Base-by-base conservation (phyloP, 2,888 invertebrate species). In the Apotomis turbidana region DNA sequence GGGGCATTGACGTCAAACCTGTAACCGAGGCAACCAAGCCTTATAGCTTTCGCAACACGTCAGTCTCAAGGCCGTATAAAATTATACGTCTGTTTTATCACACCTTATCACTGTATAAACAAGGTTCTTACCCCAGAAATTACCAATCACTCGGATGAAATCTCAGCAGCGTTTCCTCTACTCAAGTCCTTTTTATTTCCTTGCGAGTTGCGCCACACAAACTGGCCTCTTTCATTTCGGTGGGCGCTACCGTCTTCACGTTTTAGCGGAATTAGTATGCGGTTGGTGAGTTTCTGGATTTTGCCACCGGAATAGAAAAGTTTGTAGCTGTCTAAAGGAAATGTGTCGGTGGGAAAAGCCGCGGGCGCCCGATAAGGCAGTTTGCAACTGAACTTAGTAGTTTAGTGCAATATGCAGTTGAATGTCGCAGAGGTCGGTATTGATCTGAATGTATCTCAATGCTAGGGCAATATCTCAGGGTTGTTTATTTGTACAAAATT, bases 121-220 rank as follows among this genome's bases (percentile, higher is more conserved):
- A 67, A 67, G 70, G 67, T 44, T 60, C 44, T 55, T 69, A 55
- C 41, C 13, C 55, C 12, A 62, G 71, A 71, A 71, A 71, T 68
- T 68, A 62, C 71, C 67, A 71, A 71, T 68, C 61, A 71, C 61
- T 71, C 67, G 71, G 57, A 67, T 67, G 52, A 57, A 68, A 71
- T 71, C 61, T 52, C 61, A 44, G 54, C 67, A 51, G 57, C 61
- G 44, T 62, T 71, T 68, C n/a, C n/a, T n/a, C n/a, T n/a, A n/a
- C n/a, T n/a, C 51, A 67, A 68, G 62, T 68, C 71, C 67, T 71
- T 71, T 66, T 71, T 71, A 71, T 68, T 68, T 57, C 61, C 44
- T 44, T 62, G n/a, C n/a, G n/a, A n/a, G n/a, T n/a, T n/a, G 51
- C 60, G 36, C 54, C 55, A 49, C 61, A 62, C 51, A 41, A 51